A percentile compares a stretch with the other conserved stretches of the same genome.
These are phyloP conservation scores for Atherinosoma microstoma DNA, from an alignment of 2,797 vertebrate genomes.

Conservation along the genomic window DNA sequence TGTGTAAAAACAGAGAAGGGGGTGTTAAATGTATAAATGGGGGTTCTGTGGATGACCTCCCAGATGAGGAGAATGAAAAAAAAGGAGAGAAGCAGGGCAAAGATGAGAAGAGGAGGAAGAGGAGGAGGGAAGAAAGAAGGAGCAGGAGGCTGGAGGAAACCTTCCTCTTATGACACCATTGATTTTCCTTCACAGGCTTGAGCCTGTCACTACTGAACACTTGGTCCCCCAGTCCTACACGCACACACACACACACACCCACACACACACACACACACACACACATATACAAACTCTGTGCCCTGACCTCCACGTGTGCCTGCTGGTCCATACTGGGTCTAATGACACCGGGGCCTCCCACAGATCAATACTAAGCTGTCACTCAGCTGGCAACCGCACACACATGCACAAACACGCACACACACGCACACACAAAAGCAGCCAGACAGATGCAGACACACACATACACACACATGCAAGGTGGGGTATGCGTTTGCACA, in stretches of 20 bases:
- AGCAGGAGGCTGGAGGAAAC: constrained; percentile 90
- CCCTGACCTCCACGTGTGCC: constrained; percentile 96
- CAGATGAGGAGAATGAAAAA: constrained; percentile 43
- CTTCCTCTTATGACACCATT: constrained; percentile 99
- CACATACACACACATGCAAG: constrained; percentile 36
- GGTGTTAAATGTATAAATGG: constrained; percentile 81
- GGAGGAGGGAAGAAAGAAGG: constrained; percentile 34
- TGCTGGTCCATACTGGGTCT: constrained; percentile 94
- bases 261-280: constrained; percentile 35
- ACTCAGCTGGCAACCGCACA: constrained; percentile 85
- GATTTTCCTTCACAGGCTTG: constrained; percentile 96
- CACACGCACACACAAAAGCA: constrained; percentile 6
- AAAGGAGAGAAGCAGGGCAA: constrained; percentile 17
- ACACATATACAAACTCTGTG: constrained; percentile 66
- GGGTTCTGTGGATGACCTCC: constrained; percentile 37
- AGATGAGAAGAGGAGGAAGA: constrained; percentile 60
- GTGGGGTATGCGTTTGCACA: constrained; percentile 76
- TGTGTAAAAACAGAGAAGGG: constrained; percentile 52
- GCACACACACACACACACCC: constrained; percentile 37
- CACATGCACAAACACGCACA: constrained; percentile 60
- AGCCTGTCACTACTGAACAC: constrained; percentile 95
- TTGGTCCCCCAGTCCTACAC: constrained; percentile 69
- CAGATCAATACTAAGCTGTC: constrained; percentile 97
- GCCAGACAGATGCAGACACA: constrained; percentile 4
- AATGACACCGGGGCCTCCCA: constrained; percentile 96